A percentile compares a stretch with the other conserved stretches of the same genome.
Conservation (phyloP, 2,888 invertebrate genomes). For the Himalopsyche japonica region DNA sequence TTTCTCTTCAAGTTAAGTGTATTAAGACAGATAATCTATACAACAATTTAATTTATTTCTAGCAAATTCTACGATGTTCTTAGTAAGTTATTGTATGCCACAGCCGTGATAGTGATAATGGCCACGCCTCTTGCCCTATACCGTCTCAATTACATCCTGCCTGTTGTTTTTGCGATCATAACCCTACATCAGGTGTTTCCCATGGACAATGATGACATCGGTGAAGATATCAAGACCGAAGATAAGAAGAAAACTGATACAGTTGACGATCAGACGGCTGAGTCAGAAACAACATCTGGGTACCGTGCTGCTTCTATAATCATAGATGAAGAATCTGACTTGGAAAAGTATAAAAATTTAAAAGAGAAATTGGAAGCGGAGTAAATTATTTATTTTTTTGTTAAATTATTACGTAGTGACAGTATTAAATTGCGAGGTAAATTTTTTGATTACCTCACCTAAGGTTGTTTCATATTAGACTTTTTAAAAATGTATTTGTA, state of each 20-base stretch:
- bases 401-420: no score
- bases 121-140: slow-evolving; percentile 65
- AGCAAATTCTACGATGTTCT: slow-evolving; percentile 57
- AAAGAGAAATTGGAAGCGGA: slow-evolving; percentile 31
- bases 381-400: not conserved
- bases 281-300: not conserved
- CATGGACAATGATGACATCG: slow-evolving; percentile 42
- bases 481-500: no score
- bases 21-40: not conserved
- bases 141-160: slow-evolving; percentile 63
- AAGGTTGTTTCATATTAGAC: no score
- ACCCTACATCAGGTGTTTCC: slow-evolving; percentile 61
- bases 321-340: slow-evolving; percentile 16
- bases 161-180: slow-evolving; percentile 59
- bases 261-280: not conserved
- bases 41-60: slow-evolving; percentile 27
- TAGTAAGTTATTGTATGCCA: slow-evolving; percentile 55
- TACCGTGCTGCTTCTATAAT: not conserved
- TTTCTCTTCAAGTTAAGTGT: no score
- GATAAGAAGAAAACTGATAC: not conserved
- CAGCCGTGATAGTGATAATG: slow-evolving; percentile 60
- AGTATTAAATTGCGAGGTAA: no score
- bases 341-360: slow-evolving; percentile 22
- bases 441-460: no score
- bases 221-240: slow-evolving; percentile 37